Base-by-base conservation (phyloP, 2,113 vertebrate species). In the Myiopsitta monachus region DNA sequence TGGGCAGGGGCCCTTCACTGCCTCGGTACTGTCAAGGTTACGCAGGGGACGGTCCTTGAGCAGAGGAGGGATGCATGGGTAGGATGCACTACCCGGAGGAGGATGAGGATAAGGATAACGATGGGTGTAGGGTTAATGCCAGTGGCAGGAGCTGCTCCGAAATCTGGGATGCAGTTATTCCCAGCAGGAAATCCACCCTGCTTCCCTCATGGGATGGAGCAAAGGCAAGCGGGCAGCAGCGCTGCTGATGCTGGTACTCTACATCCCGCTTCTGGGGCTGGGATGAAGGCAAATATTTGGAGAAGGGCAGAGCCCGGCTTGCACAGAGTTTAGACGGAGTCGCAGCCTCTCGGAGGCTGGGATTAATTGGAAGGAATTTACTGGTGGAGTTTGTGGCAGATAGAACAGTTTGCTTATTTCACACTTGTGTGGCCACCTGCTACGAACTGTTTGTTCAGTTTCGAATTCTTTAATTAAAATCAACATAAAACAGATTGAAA, bases 401-500 rank as follows among this genome's bases (percentile, higher is more conserved):
- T 97, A 98, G 98, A 98, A 97, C 98, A 98, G 98, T 98, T 98
- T 98, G 98, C 98, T 98, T 98, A 98, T 98, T 98, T 98, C 98
- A 98, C 98, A 98, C 98, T 98, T 97, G 97, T 98, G 89, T 97
- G 97, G 98, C 97, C 97, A 98, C 98, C 98, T 98, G 98, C 98
- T 98, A 98, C 94, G 95, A 98, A 97, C 97, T 98, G 98, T 98
- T 98, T 98, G 98, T 97, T 98, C 98, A 87, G 98, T 98, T 98
- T 98, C 96, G 79, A 95, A 98, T 98, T 98, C 98, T 98, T 98
- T 98, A 98, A 98, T 98, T 98, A 98, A 98, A 98, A 98, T 98
- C 97, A 98, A 98, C 98, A 98, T 98, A 98, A 98, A 98, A 83
- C 98, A 98, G 98, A 98, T 98, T 98, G 98, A 98, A 98, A 98